A percentile compares a stretch with the other conserved stretches of the same genome.
These are phyloP conservation scores for Osmerus eperlanus DNA, from an alignment of 2,113 vertebrate species.

Conservation along the genomic window DNA sequence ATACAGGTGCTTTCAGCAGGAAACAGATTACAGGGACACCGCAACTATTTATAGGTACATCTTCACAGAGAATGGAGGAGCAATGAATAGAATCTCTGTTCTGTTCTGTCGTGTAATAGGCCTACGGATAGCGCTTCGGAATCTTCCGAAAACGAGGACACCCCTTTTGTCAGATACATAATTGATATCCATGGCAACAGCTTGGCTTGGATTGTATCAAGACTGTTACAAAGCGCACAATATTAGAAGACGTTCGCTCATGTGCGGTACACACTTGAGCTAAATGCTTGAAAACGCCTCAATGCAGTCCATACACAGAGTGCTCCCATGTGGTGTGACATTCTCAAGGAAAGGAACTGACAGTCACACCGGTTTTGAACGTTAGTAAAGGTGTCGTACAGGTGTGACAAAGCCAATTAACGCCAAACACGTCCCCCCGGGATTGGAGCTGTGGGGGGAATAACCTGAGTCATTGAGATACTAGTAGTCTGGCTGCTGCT, in stretches of 20 bases:
- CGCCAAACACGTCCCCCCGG: too few species aligned
- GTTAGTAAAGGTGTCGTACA: too few species aligned
- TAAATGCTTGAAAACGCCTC: too few species aligned
- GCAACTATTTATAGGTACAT: neutral
- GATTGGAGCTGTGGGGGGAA: too few species aligned
- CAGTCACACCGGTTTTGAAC: too few species aligned
- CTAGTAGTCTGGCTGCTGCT: too few species aligned
- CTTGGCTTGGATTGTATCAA: neutral
- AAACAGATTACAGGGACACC: neutral
- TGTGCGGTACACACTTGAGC: neutral
- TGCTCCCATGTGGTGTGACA: too few species aligned
- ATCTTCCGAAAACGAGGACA: neutral
- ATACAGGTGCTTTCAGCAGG: constrained; percentile 2
- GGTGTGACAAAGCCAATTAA: too few species aligned
- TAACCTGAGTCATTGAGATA: too few species aligned
- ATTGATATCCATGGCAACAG: constrained; percentile 23
- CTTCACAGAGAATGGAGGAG: neutral
- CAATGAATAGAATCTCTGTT: too few species aligned
- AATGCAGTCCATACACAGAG: too few species aligned
- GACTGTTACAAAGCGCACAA: neutral
- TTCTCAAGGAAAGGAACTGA: too few species aligned
- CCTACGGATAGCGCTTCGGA: neutral
- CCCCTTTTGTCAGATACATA: neutral
- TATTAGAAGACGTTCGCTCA: neutral
- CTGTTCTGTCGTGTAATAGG: neutral